These are phyloP conservation scores for Salminus brasiliensis DNA, from an alignment of 2,113 vertebrate genomes.

Conservation along the genomic window DNA sequence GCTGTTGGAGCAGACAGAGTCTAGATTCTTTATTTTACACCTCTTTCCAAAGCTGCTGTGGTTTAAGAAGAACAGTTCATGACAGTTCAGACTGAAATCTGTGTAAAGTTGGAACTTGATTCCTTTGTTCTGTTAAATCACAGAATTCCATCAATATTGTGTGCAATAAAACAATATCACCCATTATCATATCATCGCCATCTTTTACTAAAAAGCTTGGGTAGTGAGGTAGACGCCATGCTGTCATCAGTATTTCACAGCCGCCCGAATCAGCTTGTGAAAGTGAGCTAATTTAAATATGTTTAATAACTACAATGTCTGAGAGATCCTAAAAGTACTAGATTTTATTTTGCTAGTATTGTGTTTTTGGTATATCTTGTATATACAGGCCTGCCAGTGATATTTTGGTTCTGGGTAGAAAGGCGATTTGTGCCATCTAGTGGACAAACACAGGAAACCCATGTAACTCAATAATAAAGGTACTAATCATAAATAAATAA, in stretches of 20 bases:
- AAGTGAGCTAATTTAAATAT: not conserved
- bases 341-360: not conserved
- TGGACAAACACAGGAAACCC: not conserved
- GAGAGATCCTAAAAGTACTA: not conserved
- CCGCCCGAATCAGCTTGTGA: not conserved
- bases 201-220: not conserved
- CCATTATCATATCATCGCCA: not conserved
- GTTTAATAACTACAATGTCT: too few species aligned
- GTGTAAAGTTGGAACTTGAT: conserved; percentile 61
- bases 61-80: conserved; percentile 64
- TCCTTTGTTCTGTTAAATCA: conserved; percentile 62
- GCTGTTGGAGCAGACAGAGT: conserved; percentile 58
- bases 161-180: conserved; percentile 1
- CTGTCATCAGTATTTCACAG: not conserved
- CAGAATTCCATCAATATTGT: conserved; percentile 42
- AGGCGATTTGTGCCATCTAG: not conserved
- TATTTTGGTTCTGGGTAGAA: not conserved
- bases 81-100: conserved; percentile 70
- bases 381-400: too few species aligned
- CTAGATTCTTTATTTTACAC: not conserved
- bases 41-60: conserved; percentile 41
- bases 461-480: not conserved
- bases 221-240: not conserved
- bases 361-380: not conserved
- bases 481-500: not conserved